These are phyloP conservation scores for Mamestra brassicae DNA, from an alignment of 2,888 invertebrate species.

Conservation along the genomic window DNA sequence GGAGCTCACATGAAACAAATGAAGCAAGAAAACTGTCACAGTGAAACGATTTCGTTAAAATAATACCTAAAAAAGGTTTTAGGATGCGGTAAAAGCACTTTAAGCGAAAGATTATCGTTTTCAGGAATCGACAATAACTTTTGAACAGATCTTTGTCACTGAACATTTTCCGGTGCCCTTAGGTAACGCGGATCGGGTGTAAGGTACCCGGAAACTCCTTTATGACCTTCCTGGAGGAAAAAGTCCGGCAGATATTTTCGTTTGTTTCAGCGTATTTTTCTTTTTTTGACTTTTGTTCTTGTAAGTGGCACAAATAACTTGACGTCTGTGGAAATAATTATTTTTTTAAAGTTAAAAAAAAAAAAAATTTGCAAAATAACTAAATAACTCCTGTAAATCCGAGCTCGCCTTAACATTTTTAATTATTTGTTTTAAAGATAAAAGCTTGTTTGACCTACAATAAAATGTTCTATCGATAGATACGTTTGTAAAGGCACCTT, in stretches of 20 bases:
- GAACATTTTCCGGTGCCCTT: constrained; percentile 22
- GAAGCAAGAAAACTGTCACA: constrained; percentile 32
- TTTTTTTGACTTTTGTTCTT: not conserved
- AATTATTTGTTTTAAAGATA: not conserved
- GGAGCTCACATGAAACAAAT: constrained; percentile 47
- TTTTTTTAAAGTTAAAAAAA: too few relatives aligned
- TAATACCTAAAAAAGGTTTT: constrained; percentile 45
- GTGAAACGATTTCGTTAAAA: constrained; percentile 53
- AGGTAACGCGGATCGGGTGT: not conserved
- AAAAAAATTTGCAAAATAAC: too few relatives aligned
- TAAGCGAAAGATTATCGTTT: constrained; percentile 48
- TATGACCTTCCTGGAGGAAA: constrained; percentile 1
- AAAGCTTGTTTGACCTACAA: not conserved
- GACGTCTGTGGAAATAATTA: too few relatives aligned
- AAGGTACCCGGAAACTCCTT: constrained; percentile 1
- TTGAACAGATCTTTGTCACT: constrained; percentile 51
- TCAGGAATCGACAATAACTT: constrained; percentile 51
- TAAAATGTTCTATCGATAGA: not conserved
- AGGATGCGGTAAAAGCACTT: constrained; percentile 50
- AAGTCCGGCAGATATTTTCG: not conserved
- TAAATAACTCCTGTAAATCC: too few relatives aligned
- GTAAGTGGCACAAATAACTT: not conserved
- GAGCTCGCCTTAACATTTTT: not conserved
- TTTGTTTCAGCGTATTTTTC: not conserved
- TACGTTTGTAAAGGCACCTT: constrained; percentile 14